phyloP scores from a whole-genome alignment of 2,888 invertebrate species.

The Ophion ventricosus region DNA sequence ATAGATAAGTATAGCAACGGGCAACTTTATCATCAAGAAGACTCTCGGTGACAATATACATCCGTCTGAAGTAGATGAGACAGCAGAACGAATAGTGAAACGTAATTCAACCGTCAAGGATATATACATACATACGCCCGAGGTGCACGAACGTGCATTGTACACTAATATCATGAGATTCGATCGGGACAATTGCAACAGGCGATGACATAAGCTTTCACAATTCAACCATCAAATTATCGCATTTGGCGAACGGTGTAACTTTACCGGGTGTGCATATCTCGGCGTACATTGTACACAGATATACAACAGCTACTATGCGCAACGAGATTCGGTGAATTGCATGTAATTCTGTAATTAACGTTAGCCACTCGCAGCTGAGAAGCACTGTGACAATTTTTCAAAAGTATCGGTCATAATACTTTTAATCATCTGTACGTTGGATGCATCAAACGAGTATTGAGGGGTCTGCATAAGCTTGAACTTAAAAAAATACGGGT shows the following conservation, averaged over 20 bases:
- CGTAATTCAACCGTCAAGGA: constrained; percentile 26
- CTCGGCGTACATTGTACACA: neutral
- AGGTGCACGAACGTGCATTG: constrained; percentile 23
- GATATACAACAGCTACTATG: neutral
- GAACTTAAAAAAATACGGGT: no score
- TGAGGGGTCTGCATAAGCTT: no score
- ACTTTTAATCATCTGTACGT: neutral
- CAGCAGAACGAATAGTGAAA: neutral
- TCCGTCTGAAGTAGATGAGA: constrained; percentile 2
- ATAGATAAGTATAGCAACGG: constrained; percentile 13
- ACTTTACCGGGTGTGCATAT: constrained; percentile 44
- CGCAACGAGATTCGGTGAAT: neutral
- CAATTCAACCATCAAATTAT: constrained; percentile 58
- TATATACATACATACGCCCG: constrained; percentile 1
- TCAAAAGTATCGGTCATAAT: neutral
- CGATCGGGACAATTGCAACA: constrained; percentile 35
- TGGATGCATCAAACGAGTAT: neutral
- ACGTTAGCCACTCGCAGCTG: neutral
- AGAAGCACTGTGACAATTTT: no score
- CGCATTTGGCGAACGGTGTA: constrained; percentile 51
- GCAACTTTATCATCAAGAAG: constrained; percentile 16
- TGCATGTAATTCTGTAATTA: neutral
- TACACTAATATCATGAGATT: constrained; percentile 23
- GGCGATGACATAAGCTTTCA: constrained; percentile 55
- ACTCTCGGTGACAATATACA: constrained; percentile 20